Percentiles rank a stretch among this genome's conserved stretches.
Evolutionary conservation across 2,113 vertebrate genomes (phyloP).

Genomic region (Elanoides forficatus): DNA sequence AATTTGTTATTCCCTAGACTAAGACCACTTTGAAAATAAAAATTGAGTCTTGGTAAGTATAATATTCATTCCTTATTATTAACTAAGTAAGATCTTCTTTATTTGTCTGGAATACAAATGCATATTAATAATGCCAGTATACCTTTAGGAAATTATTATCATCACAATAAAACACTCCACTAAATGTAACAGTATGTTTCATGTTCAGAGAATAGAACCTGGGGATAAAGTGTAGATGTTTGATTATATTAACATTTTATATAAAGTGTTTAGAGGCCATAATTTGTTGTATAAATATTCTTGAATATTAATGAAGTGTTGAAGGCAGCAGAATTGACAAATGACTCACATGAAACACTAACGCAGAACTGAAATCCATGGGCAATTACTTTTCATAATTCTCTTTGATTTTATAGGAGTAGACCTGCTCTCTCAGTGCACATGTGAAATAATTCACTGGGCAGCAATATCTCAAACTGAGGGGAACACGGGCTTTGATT

Average conservation of each 20-base stretch:
- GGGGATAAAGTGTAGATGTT: not conserved
- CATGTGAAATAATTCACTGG: not conserved
- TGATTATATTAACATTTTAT: not conserved
- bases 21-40: slow-evolving; percentile 4
- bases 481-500: not conserved
- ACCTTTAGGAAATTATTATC: not conserved
- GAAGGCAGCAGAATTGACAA: not conserved
- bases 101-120: not conserved
- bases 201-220: not conserved
- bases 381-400: slow-evolving; percentile 47
- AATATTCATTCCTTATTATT: not conserved
- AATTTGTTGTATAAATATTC: not conserved
- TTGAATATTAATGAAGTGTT: not conserved
- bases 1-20: slow-evolving; percentile 1
- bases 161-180: not conserved
- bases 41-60: not conserved
- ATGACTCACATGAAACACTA: not conserved
- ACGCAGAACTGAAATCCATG: slow-evolving; percentile 30
- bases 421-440: slow-evolving; percentile 5
- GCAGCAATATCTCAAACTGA: not conserved
- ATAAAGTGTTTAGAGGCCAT: not conserved
- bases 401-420: slow-evolving; percentile 48
- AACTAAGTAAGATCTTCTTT: not conserved
- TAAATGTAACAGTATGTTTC: not conserved
- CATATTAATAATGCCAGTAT: not conserved